Conservation (phyloP, 2,797 vertebrate species). For the Brachymystax lenok region DNA sequence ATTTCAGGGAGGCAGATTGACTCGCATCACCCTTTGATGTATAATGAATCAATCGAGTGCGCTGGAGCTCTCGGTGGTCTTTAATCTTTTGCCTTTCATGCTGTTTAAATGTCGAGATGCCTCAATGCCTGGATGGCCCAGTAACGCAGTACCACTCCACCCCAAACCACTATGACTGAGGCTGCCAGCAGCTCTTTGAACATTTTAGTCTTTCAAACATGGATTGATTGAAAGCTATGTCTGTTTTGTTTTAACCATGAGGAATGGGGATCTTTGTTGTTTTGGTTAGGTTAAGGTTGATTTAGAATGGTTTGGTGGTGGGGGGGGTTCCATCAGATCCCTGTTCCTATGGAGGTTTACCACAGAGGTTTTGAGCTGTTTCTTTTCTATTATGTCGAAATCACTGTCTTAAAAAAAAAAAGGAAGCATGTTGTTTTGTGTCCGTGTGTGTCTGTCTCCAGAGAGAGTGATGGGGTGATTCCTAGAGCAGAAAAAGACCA, state of each 20-base stretch:
- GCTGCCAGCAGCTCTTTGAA: neutral
- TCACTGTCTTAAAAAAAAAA: neutral
- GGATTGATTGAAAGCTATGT: neutral
- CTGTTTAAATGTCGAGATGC: conserved; percentile 48
- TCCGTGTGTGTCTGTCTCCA: neutral
- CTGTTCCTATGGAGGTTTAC: neutral
- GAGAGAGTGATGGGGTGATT: conserved; percentile 1
- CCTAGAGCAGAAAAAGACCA: neutral
- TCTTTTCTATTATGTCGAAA: too few species aligned
- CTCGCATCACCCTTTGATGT: conserved; percentile 44
- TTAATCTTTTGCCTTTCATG: conserved; percentile 55
- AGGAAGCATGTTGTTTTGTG: neutral
- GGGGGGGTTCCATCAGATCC: neutral
- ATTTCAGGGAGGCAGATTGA: conserved; percentile 32
- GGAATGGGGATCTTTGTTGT: neutral
- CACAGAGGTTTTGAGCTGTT: neutral
- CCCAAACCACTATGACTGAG: neutral
- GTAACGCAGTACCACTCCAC: neutral
- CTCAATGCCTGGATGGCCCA: neutral
- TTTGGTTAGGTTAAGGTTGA: neutral
- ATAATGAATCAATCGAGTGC: conserved; percentile 59
- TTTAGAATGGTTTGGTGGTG: neutral
- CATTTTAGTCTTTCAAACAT: neutral
- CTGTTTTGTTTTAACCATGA: neutral
- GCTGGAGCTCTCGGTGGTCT: conserved; percentile 43